Percentiles rank a stretch among this genome's conserved stretches.
Evolutionary conservation across 2,888 invertebrate genomes (phyloP).

Genomic region (Taenaris catops): DNA sequence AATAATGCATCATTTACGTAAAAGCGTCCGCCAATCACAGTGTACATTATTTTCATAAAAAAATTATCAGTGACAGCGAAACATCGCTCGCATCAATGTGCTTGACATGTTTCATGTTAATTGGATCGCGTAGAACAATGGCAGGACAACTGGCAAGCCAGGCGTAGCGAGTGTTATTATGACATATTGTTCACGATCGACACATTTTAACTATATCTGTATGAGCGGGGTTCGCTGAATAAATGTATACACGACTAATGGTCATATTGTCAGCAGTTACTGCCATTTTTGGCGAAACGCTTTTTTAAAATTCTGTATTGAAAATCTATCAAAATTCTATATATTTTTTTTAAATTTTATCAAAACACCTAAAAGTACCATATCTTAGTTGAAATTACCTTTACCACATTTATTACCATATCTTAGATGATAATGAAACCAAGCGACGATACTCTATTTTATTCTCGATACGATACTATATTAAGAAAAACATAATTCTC

Average conservation of each 20-base stretch:
- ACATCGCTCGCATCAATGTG: slow-evolving; percentile 57
- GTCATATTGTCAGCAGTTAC: slow-evolving; percentile 17
- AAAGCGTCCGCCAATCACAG: no score
- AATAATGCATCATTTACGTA: no score
- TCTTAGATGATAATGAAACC: no score
- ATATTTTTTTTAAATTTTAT: no score
- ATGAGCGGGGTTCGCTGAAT: slow-evolving; percentile 26
- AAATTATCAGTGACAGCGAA: slow-evolving; percentile 58
- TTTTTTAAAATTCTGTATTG: not conserved
- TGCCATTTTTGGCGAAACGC: slow-evolving; percentile 10
- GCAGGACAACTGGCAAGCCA: slow-evolving; percentile 40
- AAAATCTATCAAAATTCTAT: no score
- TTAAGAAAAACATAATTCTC: no score
- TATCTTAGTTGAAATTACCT: no score
- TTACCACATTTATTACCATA: no score
- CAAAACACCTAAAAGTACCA: no score
- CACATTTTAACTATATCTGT: slow-evolving; percentile 46
- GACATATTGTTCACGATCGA: slow-evolving; percentile 63
- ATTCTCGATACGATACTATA: no score
- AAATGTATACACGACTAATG: slow-evolving; percentile 22
- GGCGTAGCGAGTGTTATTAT: slow-evolving; percentile 52
- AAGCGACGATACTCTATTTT: no score
- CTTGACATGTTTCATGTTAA: slow-evolving; percentile 69
- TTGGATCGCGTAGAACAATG: slow-evolving; percentile 65
- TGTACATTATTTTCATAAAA: slow-evolving; percentile 36